These are phyloP conservation scores for Onychostoma macrolepis DNA, from an alignment of 2,113 vertebrate genomes.

Conservation along the genomic window DNA sequence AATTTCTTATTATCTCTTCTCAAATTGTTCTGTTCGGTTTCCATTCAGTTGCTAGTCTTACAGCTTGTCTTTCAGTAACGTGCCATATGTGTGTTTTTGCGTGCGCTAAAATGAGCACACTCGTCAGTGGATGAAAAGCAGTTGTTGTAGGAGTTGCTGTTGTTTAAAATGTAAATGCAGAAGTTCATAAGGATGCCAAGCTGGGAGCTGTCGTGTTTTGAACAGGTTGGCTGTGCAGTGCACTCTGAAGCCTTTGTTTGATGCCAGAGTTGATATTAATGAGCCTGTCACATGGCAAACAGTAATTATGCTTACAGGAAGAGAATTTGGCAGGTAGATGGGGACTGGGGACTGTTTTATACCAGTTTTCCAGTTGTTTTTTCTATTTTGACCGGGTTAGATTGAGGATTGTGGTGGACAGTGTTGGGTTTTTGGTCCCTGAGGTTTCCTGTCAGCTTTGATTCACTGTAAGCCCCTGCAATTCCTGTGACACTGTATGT, in stretches of 20 bases:
- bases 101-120: slow-evolving; percentile 5
- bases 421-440: slow-evolving; percentile 1
- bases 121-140: slow-evolving; percentile 4
- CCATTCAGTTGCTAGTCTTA: not conserved
- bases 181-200: slow-evolving; percentile 28
- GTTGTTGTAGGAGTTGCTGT: not conserved
- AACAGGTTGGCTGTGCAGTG: slow-evolving; percentile 9
- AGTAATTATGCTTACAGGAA: slow-evolving; percentile 20
- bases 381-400: slow-evolving; percentile 16
- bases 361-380: slow-evolving; percentile 22
- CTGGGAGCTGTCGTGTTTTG: slow-evolving; percentile 24
- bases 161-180: slow-evolving; percentile 35
- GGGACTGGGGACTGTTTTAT: slow-evolving; percentile 10
- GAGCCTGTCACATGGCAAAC: slow-evolving; percentile 18
- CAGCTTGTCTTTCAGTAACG: not conserved
- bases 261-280: slow-evolving; percentile 43
- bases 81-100: not conserved
- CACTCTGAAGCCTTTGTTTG: slow-evolving; percentile 39
- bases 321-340: not conserved
- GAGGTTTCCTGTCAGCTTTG: slow-evolving; percentile 29
- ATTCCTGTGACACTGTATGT: slow-evolving; percentile 13
- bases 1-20: slow-evolving; percentile 46
- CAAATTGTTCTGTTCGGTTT: not conserved
- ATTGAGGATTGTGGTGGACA: slow-evolving; percentile 24
- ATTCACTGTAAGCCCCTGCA: slow-evolving; percentile 40